Conservation (phyloP, 2,797 vertebrate species). For the Chromobotia macracanthus region DNA sequence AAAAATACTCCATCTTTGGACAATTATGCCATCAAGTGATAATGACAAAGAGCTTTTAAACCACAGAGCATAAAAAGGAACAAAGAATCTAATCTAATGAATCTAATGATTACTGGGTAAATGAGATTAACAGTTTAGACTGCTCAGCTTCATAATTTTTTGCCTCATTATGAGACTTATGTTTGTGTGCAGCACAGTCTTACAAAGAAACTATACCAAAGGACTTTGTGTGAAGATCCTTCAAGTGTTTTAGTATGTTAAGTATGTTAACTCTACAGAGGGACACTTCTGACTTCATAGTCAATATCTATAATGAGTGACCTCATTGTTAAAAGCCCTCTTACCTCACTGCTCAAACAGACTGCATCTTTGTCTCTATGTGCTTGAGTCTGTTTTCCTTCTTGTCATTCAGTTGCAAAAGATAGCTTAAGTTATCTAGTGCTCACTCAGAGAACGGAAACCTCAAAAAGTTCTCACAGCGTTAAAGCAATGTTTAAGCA, state of each 20-base stretch:
- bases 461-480: slow-evolving; percentile 54
- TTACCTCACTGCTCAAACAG: slow-evolving; percentile 33
- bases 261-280: not conserved
- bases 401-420: slow-evolving; percentile 40
- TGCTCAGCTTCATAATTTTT: not conserved
- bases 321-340: slow-evolving; percentile 33
- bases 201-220: not conserved
- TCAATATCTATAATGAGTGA: slow-evolving; percentile 5
- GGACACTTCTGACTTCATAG: slow-evolving; percentile 1
- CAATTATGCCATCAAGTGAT: slow-evolving; percentile 29
- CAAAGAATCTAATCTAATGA: slow-evolving; percentile 17
- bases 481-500: slow-evolving; percentile 28
- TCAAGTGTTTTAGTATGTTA: not conserved
- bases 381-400: slow-evolving; percentile 50
- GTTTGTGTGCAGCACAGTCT: not conserved
- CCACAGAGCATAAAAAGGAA: slow-evolving; percentile 32
- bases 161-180: slow-evolving; percentile 7
- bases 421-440: slow-evolving; percentile 56
- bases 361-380: slow-evolving; percentile 36
- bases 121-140: slow-evolving; percentile 4
- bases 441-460: slow-evolving; percentile 54
- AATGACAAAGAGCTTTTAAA: not conserved
- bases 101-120: slow-evolving; percentile 10
- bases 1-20: slow-evolving; percentile 57
- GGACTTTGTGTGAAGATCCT: not conserved